phyloP scores from a whole-genome alignment of 2,113 vertebrate species.

The Kryptolebias marmoratus region DNA sequence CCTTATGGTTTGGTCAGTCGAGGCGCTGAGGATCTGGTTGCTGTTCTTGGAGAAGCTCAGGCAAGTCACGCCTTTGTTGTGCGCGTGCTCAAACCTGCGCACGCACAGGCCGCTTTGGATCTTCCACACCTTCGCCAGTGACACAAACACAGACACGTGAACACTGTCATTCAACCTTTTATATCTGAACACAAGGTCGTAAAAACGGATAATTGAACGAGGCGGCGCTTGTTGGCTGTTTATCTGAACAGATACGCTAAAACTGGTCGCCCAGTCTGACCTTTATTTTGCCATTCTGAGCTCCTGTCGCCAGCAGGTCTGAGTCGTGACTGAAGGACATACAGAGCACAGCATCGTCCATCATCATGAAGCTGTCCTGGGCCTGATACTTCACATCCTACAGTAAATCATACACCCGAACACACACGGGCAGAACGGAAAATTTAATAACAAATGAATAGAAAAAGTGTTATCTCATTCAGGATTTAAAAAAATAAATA shows the following conservation, averaged over 20 bases:
- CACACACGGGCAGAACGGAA: not conserved
- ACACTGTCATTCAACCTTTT: no score
- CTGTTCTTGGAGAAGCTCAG: constrained; percentile 94
- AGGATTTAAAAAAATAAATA: not conserved
- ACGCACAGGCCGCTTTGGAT: constrained; percentile 96
- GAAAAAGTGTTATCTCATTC: no score
- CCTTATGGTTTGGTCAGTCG: constrained; percentile 97
- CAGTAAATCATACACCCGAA: constrained; percentile 10
- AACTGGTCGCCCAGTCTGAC: constrained; percentile 48
- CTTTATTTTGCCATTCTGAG: constrained; percentile 98
- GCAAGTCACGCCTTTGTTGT: constrained; percentile 95
- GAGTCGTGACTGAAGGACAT: constrained; percentile 95
- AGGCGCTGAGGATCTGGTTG: constrained; percentile 94
- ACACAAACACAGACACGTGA: not conserved
- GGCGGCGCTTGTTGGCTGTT: not conserved
- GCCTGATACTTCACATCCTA: constrained; percentile 98
- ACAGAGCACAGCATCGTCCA: constrained; percentile 97
- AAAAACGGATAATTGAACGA: not conserved
- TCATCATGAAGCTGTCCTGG: constrained; percentile 99
- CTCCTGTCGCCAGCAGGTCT: constrained; percentile 94
- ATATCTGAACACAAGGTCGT: not conserved
- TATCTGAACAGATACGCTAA: not conserved
- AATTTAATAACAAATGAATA: not conserved
- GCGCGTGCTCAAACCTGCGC: constrained; percentile 93
- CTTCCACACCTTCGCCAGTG: constrained; percentile 89